Base-by-base conservation (phyloP, 1,140 invertebrate species). In the Hyles vespertilio region DNA sequence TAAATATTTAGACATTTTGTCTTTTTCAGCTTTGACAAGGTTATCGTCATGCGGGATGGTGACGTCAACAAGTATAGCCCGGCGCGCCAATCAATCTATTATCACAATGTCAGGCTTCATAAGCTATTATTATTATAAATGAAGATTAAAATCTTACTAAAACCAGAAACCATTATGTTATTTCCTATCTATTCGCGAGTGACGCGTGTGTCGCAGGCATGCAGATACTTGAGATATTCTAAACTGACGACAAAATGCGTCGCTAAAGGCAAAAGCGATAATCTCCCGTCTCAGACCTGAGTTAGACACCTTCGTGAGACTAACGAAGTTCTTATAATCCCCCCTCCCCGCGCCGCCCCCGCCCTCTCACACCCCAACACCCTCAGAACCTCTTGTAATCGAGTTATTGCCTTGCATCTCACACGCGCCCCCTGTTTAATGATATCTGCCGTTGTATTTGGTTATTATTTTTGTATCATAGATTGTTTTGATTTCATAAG, bases 261-360 rank as follows among this genome's bases (percentile, higher is more conserved):
- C 70, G 70, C 69, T 83, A 69, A 74, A 79, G 72, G 79, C 81
- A 79, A 82, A 83, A 81, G 78, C 79, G 79, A 81, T 84, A 86
- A 83, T 84, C 79, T 69, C 61, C 71, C 81, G 73, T 79, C 79
- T 76, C 77, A 81, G 72, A 79, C 69, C 72, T 77, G 81, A 84
- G 78, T 81, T 79, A 79, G 79, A 79, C 81, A 86, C 79, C 81
- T 86, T 74, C 76, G 78, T 69, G 75, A 83, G 80, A 74, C 78
- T 86, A 84, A 84, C 83, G 79, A 86, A 86, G 83, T 86, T 84
- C 83, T 83, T 81, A 77, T 83, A 86, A 83, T 82, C 83, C 74
- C 68, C 67, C 69, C 67, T 67, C 69, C 71, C 68, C 46, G 8
- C n/a, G n/a, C 46, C 7, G 5, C 8, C n/a, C 58, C 67, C 62